Conservation (phyloP, 2,888 invertebrate genomes). For the Chesias legatella region DNA sequence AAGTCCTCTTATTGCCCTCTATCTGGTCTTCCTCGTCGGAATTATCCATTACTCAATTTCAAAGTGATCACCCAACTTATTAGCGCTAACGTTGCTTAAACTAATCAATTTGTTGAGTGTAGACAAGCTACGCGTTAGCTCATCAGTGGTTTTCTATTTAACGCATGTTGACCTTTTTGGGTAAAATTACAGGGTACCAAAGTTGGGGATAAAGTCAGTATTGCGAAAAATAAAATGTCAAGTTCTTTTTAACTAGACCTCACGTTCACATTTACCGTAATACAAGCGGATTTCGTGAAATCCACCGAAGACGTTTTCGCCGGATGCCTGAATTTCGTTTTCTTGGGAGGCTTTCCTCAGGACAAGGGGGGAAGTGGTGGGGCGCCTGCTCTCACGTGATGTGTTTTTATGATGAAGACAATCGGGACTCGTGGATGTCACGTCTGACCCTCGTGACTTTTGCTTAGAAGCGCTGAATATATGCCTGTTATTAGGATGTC, state of each 20-base stretch:
- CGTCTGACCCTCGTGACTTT: slow-evolving; percentile 46
- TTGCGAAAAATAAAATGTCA: neutral
- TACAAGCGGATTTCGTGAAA: slow-evolving; percentile 24
- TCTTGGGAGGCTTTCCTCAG: slow-evolving; percentile 35
- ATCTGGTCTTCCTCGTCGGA: too few relatives aligned
- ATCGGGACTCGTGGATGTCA: slow-evolving; percentile 53
- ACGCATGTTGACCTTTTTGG: too few relatives aligned
- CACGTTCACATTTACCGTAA: slow-evolving; percentile 12
- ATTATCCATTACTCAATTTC: too few relatives aligned
- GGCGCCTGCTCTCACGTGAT: slow-evolving; percentile 48
- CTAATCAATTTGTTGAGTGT: too few relatives aligned
- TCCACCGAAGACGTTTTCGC: slow-evolving; percentile 23
- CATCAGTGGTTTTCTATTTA: too few relatives aligned
- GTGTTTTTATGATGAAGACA: slow-evolving; percentile 62
- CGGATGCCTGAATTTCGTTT: slow-evolving; percentile 34
- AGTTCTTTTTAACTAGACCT: slow-evolving; percentile 1
- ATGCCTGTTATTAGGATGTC: neutral
- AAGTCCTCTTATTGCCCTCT: too few relatives aligned
- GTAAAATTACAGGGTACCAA: too few relatives aligned
- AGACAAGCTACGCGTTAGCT: too few relatives aligned
- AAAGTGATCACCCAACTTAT: too few relatives aligned
- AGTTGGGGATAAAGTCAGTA: too few relatives aligned
- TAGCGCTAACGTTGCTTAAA: too few relatives aligned
- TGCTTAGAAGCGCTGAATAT: slow-evolving; percentile 46
- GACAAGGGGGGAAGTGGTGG: slow-evolving; percentile 31